These are phyloP conservation scores for Octopus bimaculoides DNA, from an alignment of 1,140 invertebrate genomes.

Conservation along the genomic window DNA sequence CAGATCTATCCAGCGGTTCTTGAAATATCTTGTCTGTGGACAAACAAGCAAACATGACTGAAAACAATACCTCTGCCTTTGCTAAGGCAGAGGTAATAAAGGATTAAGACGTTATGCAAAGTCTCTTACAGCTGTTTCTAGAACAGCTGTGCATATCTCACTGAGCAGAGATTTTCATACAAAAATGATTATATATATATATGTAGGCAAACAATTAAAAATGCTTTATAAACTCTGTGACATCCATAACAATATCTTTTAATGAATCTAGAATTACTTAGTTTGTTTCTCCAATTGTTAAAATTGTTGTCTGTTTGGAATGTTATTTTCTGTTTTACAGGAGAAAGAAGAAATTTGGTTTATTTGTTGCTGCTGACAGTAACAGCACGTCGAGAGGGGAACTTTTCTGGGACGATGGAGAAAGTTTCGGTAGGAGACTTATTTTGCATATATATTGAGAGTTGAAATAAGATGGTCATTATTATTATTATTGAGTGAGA, in stretches of 20 bases:
- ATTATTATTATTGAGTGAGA: neutral
- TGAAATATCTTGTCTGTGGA: too few species aligned
- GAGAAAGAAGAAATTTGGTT: slow-evolving; percentile 63
- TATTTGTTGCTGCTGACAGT: slow-evolving; percentile 64
- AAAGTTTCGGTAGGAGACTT: slow-evolving; percentile 28
- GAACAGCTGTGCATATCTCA: too few species aligned
- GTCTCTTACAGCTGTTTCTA: too few species aligned
- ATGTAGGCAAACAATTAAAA: too few species aligned
- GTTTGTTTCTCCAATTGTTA: neutral
- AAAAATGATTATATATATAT: too few species aligned
- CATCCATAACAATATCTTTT: neutral
- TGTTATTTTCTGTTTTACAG: slow-evolving; percentile 38
- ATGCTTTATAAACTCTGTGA: neutral
- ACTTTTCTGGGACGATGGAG: slow-evolving; percentile 48
- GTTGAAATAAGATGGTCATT: neutral
- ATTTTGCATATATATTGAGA: too few species aligned
- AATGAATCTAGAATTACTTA: neutral
- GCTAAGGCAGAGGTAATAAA: too few species aligned
- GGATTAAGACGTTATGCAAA: too few species aligned
- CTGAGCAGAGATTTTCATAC: too few species aligned
- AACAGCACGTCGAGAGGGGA: slow-evolving; percentile 28
- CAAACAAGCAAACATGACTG: too few species aligned
- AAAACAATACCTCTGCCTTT: too few species aligned
- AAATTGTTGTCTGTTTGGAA: neutral
- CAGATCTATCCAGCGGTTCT: too few species aligned